These are phyloP conservation scores for Apodemia duryi DNA, from an alignment of 2,888 invertebrate species.

Conservation along the genomic window DNA sequence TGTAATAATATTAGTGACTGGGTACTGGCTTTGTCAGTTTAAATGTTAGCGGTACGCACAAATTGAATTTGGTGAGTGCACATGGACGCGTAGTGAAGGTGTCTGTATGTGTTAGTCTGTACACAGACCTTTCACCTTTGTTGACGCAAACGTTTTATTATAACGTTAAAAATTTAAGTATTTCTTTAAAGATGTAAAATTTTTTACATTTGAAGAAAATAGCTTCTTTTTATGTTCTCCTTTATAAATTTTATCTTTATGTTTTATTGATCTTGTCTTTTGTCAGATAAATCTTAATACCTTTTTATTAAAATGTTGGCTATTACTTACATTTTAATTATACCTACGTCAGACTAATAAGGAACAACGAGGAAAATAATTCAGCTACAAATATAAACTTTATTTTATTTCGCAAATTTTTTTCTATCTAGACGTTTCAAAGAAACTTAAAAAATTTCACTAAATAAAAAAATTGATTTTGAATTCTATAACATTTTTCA, in stretches of 20 bases:
- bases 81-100: background rate
- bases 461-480: no score
- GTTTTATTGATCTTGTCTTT: background rate
- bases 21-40: no score
- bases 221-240: slow-evolving; percentile 1
- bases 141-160: slow-evolving; percentile 29
- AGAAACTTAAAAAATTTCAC: no score
- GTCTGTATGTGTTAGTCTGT: background rate
- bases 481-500: no score
- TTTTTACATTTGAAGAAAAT: background rate
- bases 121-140: slow-evolving; percentile 31
- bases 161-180: slow-evolving; percentile 12
- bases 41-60: no score
- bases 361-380: background rate
- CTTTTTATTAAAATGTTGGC: background rate
- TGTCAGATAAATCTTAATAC: background rate
- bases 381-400: background rate
- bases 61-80: no score
- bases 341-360: background rate
- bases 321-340: background rate
- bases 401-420: no score
- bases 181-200: background rate
- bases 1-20: no score
- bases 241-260: background rate
- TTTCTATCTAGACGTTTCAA: no score